Evolutionary conservation across 1,140 invertebrate genomes (phyloP).

Genomic region (Oreohelix idahoensis): DNA sequence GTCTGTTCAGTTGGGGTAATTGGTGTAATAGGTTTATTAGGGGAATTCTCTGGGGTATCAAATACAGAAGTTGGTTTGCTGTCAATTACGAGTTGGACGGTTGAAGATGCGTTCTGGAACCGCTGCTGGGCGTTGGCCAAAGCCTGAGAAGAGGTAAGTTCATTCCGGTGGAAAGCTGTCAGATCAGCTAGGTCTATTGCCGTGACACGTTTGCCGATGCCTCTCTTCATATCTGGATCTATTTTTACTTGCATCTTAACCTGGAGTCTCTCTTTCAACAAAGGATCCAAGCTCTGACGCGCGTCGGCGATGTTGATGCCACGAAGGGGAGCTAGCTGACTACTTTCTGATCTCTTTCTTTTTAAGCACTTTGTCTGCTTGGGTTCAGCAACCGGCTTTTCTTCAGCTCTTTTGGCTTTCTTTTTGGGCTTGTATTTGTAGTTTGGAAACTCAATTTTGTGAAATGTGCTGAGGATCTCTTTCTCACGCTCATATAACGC

Average conservation of each 20-base stretch:
- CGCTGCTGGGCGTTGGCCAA: constrained; percentile 11
- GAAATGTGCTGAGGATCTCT: constrained; percentile 16
- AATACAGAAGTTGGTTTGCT: constrained; percentile 28
- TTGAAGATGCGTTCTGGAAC: not conserved
- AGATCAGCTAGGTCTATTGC: constrained; percentile 38
- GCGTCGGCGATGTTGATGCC: constrained; percentile 24
- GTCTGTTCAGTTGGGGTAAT: not conserved
- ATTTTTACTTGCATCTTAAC: constrained; percentile 37
- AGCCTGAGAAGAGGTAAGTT: not conserved
- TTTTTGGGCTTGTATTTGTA: constrained; percentile 38
- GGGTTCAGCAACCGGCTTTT: constrained; percentile 21
- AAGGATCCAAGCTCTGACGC: not conserved
- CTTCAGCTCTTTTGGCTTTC: constrained; percentile 32
- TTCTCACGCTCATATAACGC: constrained; percentile 30
- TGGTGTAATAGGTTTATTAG: constrained; percentile 13
- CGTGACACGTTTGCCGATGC: constrained; percentile 21
- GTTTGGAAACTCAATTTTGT: constrained; percentile 31
- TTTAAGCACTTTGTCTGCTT: constrained; percentile 7
- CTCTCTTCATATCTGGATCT: constrained; percentile 32
- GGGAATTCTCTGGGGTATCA: constrained; percentile 35
- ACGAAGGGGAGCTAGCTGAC: constrained; percentile 2
- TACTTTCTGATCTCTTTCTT: constrained; percentile 13
- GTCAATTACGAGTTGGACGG: constrained; percentile 8
- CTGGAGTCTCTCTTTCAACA: constrained; percentile 29
- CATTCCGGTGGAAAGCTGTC: not conserved